Evolutionary conservation across 2,888 invertebrate genomes (phyloP).

Genomic region (Pseudolycoriella hygida): DNA sequence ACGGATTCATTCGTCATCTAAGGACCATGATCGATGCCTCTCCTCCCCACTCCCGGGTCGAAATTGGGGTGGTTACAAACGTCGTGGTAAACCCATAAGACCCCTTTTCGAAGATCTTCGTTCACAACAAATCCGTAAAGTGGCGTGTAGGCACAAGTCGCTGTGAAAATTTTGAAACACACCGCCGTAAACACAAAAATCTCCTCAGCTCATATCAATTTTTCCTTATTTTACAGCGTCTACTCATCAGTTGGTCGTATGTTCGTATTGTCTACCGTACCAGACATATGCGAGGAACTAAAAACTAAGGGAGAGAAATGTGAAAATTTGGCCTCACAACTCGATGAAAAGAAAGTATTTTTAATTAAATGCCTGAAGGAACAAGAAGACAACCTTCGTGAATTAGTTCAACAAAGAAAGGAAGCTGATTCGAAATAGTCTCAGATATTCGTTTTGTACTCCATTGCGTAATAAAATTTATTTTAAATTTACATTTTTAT

Average conservation of each 20-base stretch:
- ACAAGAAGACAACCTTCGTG: constrained; percentile 64
- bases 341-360: constrained; percentile 55
- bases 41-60: too few relatives aligned
- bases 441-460: neutral
- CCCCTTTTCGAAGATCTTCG: too few relatives aligned
- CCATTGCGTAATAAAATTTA: neutral
- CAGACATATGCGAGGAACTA: constrained; percentile 41
- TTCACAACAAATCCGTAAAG: too few relatives aligned
- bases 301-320: constrained; percentile 36
- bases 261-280: constrained; percentile 51
- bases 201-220: neutral
- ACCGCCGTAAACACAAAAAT: too few relatives aligned
- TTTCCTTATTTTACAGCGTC: constrained; percentile 16
- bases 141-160: too few relatives aligned
- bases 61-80: too few relatives aligned
- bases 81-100: too few relatives aligned
- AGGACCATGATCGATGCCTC: too few relatives aligned
- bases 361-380: constrained; percentile 59
- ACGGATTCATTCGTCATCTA: too few relatives aligned
- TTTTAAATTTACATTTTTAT: neutral
- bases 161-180: too few relatives aligned
- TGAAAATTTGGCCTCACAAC: constrained; percentile 48
- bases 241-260: constrained; percentile 54
- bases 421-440: constrained; percentile 17
- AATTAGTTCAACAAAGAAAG: constrained; percentile 53